Evolutionary conservation across 2,797 vertebrate species (phyloP).

Genomic region (Amphiprion clarkii): DNA sequence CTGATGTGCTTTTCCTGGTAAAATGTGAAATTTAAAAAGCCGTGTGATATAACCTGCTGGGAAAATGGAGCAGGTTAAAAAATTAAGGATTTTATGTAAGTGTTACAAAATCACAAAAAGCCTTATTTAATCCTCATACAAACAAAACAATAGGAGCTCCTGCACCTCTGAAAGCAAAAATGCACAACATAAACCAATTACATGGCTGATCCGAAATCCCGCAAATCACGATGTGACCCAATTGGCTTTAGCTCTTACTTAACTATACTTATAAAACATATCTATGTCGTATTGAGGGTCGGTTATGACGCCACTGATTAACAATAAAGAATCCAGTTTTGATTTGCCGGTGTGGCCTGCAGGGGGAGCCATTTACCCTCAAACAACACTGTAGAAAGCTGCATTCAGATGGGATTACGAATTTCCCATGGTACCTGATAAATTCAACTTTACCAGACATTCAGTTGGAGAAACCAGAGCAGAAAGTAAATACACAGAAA

Average conservation of each 20-base stretch:
- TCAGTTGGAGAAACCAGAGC: too few relatives aligned
- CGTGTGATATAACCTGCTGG: constrained; percentile 3
- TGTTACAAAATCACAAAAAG: constrained; percentile 17
- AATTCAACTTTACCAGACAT: too few relatives aligned
- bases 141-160: neutral
- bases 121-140: constrained; percentile 31
- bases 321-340: too few relatives aligned
- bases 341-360: neutral
- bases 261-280: neutral
- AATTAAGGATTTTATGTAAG: constrained; percentile 19
- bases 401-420: too few relatives aligned
- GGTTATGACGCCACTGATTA: too few relatives aligned
- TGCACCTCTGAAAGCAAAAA: neutral
- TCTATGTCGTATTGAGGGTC: too few relatives aligned
- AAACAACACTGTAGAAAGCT: too few relatives aligned
- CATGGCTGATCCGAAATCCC: constrained; percentile 13
- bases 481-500: too few relatives aligned
- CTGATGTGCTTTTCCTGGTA: constrained; percentile 8
- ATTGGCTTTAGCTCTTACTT: neutral
- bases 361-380: neutral
- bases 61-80: constrained; percentile 34
- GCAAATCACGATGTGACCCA: neutral
- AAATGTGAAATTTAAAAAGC: neutral
- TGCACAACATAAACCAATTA: constrained; percentile 14
- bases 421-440: too few relatives aligned